Evolutionary conservation across 1,140 invertebrate species (phyloP).

Genomic region (Aphis gossypii): DNA sequence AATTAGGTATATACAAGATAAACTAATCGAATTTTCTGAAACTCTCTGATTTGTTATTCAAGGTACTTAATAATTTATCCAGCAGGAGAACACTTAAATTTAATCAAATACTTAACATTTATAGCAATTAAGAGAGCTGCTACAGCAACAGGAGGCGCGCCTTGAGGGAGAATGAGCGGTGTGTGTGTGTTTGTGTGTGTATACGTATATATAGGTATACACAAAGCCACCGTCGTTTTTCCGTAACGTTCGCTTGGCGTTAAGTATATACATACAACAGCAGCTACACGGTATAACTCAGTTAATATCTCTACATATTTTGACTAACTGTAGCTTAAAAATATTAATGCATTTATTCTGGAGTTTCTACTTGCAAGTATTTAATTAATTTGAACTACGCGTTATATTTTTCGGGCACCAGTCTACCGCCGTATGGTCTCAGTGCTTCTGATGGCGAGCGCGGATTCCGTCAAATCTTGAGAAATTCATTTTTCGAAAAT

Average conservation of each 20-base stretch:
- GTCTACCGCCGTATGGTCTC: not conserved
- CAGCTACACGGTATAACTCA: not conserved
- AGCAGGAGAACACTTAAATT: constrained; percentile 38
- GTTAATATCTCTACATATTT: constrained; percentile 28
- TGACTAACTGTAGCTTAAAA: constrained; percentile 36
- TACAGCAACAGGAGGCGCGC: constrained; percentile 36
- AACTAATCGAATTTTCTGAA: constrained; percentile 24
- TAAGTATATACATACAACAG: not conserved
- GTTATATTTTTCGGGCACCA: constrained; percentile 25
- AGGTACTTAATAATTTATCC: constrained; percentile 46
- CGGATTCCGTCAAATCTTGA: constrained; percentile 40
- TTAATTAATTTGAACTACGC: constrained; percentile 28
- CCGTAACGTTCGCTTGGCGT: not conserved
- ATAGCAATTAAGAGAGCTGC: constrained; percentile 36
- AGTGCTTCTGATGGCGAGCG: not conserved
- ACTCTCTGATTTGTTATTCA: constrained; percentile 36
- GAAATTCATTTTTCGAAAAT: constrained; percentile 35
- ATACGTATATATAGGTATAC: not conserved
- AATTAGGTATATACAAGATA: not conserved
- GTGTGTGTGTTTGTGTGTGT: no score
- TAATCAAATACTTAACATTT: constrained; percentile 35
- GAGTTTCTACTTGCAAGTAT: constrained; percentile 31
- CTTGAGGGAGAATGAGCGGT: not conserved
- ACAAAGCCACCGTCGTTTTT: not conserved
- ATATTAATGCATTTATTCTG: constrained; percentile 24